phyloP scores from a whole-genome alignment of 1,140 invertebrate genomes.

The Bilobella aurantiaca region DNA sequence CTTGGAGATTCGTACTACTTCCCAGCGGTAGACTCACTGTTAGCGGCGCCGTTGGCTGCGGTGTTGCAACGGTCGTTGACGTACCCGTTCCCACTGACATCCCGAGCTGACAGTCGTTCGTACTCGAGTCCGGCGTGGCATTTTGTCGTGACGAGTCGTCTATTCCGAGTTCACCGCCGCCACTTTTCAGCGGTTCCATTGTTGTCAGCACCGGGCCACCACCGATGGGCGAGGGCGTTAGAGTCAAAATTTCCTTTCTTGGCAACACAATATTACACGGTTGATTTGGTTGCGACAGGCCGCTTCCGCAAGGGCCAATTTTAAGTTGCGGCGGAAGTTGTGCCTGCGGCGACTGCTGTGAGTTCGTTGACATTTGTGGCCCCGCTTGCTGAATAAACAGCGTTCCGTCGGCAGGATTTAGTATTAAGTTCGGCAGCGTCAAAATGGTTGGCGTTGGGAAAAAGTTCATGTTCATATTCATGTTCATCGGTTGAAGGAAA shows the following conservation, averaged over 20 bases:
- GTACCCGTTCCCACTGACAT: constrained; percentile 12
- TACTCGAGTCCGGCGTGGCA: constrained; percentile 34
- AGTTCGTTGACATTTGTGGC: constrained; percentile 13
- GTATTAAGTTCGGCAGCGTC: constrained; percentile 32
- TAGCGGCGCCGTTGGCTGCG: not conserved
- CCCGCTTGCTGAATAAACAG: constrained; percentile 30
- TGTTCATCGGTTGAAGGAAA: constrained; percentile 33
- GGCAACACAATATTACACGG: constrained; percentile 24
- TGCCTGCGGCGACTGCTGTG: constrained; percentile 2
- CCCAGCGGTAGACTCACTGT: constrained; percentile 13
- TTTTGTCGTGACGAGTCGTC: constrained; percentile 31
- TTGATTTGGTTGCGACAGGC: not conserved
- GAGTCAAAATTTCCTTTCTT: constrained; percentile 23
- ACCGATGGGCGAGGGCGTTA: constrained; percentile 12
- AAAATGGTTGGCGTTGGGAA: constrained; percentile 32
- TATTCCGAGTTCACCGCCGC: constrained; percentile 14
- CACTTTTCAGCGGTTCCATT: constrained; percentile 1
- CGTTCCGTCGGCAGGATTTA: constrained; percentile 34
- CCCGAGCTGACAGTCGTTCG: constrained; percentile 31
- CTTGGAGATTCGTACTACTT: constrained; percentile 2
- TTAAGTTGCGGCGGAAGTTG: not conserved
- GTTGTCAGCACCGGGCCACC: not conserved
- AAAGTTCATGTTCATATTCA: constrained; percentile 34
- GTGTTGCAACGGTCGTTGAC: not conserved
- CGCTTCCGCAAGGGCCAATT: too few relatives aligned